Percentiles rank a stretch among this genome's conserved stretches.
Evolutionary conservation across 2,797 vertebrate genomes (phyloP).

Genomic region (Hemibagrus guttatus): DNA sequence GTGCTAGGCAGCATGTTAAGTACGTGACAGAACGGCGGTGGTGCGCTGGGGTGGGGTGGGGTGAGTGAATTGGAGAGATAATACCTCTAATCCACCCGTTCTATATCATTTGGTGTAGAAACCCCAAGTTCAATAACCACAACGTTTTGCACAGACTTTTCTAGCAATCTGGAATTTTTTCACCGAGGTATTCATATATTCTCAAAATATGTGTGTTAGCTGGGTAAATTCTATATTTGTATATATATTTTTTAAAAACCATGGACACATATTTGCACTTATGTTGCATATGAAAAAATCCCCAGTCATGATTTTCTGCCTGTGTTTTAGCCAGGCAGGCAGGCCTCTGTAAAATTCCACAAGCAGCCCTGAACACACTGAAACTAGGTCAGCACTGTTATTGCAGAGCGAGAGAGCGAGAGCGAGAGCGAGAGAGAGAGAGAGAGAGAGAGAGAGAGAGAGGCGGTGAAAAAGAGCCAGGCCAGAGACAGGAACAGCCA

Average conservation of each 20-base stretch:
- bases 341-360: constrained; percentile 89
- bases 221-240: neutral
- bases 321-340: constrained; percentile 78
- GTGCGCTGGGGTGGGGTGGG: neutral
- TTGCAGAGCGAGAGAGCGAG: constrained; percentile 82
- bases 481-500: constrained; percentile 67
- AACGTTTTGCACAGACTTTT: neutral
- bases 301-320: constrained; percentile 82
- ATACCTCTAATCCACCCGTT: neutral
- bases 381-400: constrained; percentile 89
- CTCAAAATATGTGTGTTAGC: neutral
- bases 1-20: neutral
- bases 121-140: neutral
- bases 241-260: constrained; percentile 1
- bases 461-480: constrained; percentile 56
- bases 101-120: neutral
- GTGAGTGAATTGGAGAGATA: neutral
- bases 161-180: neutral
- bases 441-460: constrained; percentile 71
- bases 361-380: constrained; percentile 85
- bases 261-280: constrained; percentile 60
- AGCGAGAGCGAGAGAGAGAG: constrained; percentile 69
- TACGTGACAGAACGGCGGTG: neutral
- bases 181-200: neutral
- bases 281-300: constrained; percentile 76